Base-by-base conservation (phyloP, 2,113 vertebrate species). In the Clinocottus analis region DNA sequence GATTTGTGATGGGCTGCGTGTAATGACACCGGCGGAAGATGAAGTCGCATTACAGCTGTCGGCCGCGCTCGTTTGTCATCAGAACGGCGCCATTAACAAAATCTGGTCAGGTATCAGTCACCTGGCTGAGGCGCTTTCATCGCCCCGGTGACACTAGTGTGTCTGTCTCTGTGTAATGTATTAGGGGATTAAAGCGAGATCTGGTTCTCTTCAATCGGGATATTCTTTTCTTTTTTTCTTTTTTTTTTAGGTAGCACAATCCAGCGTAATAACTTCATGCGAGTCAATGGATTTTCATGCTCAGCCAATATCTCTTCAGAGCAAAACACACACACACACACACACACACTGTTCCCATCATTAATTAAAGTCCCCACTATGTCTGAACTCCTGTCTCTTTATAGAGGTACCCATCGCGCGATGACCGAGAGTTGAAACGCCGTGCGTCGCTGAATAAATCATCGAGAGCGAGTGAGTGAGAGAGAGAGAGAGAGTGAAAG, bases 91-190 rank as follows among this genome's bases (percentile, higher is more conserved):
- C 90, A 91, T 93, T 91, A 90, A 91, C 87, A 66, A 92, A 92
- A 90, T 84, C 82, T 75, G 65, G 92, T 82, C 90, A 93, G 90
- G 90, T 91, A 92, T 92, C 91, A 75, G 84, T 93, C 93, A 92
- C 89, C 69, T 80, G 79, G 71, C 74, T 17, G 35, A 70, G 85
- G 75, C 27, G 53, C 68, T 87, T 87, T 83, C 81, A 86, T 87
- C 75, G 51, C 53, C 68, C 29, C 41, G 23, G 41, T 81, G 90
- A 87, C 90, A 88, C 43, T 4, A 21, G 65, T 68, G 70, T 69
- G 86, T 82, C 80, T 63, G 39, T 70, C 70, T 70, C 81, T 68
- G 43, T 25, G 45, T 89, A 78, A 91, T 85, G 72, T 72, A 87
- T 91, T 43, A 39, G 14, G 13, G 39, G 60, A 80, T 86, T 77